A percentile compares a stretch with the other conserved stretches of the same genome.
These are phyloP conservation scores for Araneus ventricosus DNA, from an alignment of 1,140 invertebrate species.

Conservation along the genomic window DNA sequence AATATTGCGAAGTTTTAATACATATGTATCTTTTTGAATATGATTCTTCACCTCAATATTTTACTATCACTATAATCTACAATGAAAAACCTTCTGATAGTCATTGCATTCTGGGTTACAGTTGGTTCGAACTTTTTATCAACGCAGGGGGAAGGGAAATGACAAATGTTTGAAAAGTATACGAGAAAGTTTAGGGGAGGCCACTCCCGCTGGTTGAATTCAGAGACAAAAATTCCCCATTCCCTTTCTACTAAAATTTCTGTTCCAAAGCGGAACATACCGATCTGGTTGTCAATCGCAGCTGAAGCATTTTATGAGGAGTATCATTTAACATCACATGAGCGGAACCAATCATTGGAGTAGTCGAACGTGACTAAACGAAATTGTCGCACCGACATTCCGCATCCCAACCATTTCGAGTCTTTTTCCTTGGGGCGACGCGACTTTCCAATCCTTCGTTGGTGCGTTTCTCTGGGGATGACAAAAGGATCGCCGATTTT, in stretches of 20 bases:
- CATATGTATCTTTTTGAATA: no score
- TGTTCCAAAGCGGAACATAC: not conserved
- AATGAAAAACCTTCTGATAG: no score
- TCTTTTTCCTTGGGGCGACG: not conserved
- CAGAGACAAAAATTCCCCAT: not conserved
- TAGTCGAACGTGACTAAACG: not conserved
- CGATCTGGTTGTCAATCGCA: not conserved
- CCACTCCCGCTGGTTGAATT: no score
- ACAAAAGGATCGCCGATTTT: not conserved
- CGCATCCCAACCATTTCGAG: not conserved
- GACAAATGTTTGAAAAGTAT: no score
- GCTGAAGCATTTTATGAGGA: not conserved
- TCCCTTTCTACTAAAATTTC: not conserved
- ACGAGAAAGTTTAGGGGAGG: no score
- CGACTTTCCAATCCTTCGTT: not conserved
- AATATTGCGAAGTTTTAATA: no score
- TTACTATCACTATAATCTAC: no score
- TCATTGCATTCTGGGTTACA: no score
- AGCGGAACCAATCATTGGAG: not conserved
- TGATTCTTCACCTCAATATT: no score
- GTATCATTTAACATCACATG: not conserved
- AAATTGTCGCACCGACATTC: not conserved
- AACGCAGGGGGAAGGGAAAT: no score
- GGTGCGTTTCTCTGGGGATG: not conserved
- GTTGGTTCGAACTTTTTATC: no score